Conservation (phyloP, 2,888 invertebrate species). For the Polietes domitor region DNA sequence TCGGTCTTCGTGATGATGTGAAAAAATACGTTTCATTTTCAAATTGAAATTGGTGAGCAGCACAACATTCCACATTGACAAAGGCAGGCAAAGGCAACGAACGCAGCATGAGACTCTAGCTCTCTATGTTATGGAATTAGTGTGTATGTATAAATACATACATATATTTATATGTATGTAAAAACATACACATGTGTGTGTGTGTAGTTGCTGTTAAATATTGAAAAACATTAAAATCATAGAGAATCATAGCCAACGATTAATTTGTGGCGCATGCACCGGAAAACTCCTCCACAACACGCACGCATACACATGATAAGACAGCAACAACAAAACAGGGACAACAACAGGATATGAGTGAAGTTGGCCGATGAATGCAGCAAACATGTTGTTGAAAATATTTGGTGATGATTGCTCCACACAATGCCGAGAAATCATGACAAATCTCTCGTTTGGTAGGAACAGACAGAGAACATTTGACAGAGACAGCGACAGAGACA, state of each 20-base stretch:
- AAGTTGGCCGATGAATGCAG: neutral
- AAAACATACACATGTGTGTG: neutral
- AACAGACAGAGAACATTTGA: neutral
- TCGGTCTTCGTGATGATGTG: neutral
- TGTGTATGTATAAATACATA: neutral
- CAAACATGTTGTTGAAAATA: slow-evolving; percentile 6
- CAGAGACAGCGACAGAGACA: neutral
- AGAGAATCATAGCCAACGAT: slow-evolving; percentile 29
- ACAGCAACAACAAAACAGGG: neutral
- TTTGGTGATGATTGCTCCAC: slow-evolving; percentile 31
- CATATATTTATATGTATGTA: neutral
- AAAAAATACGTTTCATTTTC: slow-evolving; percentile 21
- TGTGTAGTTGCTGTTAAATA: slow-evolving; percentile 21
- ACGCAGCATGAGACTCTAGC: slow-evolving; percentile 3
- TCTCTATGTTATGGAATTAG: slow-evolving; percentile 33
- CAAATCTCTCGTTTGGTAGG: slow-evolving; percentile 2
- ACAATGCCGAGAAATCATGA: slow-evolving; percentile 21
- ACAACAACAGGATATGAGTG: neutral
- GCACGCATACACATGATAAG: neutral
- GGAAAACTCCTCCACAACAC: slow-evolving; percentile 36
- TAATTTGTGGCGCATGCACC: slow-evolving; percentile 63
- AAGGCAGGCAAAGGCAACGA: neutral
- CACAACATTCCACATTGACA: neutral
- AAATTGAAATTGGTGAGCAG: slow-evolving; percentile 13
- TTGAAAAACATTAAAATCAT: slow-evolving; percentile 41